Evolutionary conservation across 2,888 invertebrate species (phyloP), one percentile per base, ranked within the genome.

Genomic region (Sarcophaga carnaria): DNA sequence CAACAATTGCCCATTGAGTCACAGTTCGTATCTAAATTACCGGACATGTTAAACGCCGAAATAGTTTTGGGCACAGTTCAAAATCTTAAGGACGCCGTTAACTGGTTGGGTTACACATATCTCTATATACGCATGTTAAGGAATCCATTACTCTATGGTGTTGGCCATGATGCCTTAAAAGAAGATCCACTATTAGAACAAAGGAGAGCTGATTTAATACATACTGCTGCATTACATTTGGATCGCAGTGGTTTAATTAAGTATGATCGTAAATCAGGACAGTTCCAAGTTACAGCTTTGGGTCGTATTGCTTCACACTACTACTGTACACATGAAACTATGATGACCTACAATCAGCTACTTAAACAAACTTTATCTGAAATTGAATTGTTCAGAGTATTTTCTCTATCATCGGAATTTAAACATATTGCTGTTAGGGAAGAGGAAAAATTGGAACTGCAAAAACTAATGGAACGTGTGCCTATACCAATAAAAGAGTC

Each of bases 401-500:
- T 99, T 94, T 99, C 99, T 0, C 94, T 99, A n/a, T 99, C 99
- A 0, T 96, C 97, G 0, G 99, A 99, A 94, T 99, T 99, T 94
- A 96, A 96, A 89, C 96, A 99, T 91, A 97, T 99, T 66, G 96
- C 97, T 0, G 99, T 99, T 0, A 94, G 98, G 0, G 98, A 98
- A 92, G 99, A 99, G 92, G 99, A 99, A 94, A 99, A 99, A 91
- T 92, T 99, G 84, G 99, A 99, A 93, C 94, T 99, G 88, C 97
- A 98, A 90, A 99, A 99, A 93, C 94, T 99, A 5, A 94, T 95
- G 95, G 96, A 96, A 90, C 95, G 99, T 91, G 99, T 99, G 0
- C 99, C 99, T 0, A 99, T 99, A 85, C 99, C 99, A 0, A 99
- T 99, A 89, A 99, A 99, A 92, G 99, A 99, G 93, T 97, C 97